Evolutionary conservation across 2,888 invertebrate genomes (phyloP).

Genomic region (Limnephilus rhombicus): DNA sequence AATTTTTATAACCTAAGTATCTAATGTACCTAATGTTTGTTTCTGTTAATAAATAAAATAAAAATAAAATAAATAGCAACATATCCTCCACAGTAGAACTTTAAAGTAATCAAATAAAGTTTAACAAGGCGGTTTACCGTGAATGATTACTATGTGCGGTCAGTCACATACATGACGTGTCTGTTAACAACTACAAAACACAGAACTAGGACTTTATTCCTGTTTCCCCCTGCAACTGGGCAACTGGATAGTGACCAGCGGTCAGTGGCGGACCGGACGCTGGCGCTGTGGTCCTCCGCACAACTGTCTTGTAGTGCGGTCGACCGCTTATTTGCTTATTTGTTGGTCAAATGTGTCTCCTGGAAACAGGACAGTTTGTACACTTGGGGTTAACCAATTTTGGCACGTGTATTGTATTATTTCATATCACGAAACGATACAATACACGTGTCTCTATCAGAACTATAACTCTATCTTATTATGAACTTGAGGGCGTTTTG

Average conservation of each 20-base stretch:
- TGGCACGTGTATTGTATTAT: background rate
- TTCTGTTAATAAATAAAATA: no score
- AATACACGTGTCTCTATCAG: no score
- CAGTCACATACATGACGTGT: background rate
- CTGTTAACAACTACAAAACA: background rate
- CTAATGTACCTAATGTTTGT: no score
- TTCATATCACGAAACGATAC: background rate
- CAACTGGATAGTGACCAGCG: background rate
- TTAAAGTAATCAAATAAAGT: constrained; percentile 26
- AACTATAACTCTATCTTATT: background rate
- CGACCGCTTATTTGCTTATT: background rate
- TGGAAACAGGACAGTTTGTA: background rate
- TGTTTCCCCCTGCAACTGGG: background rate
- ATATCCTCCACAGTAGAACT: background rate
- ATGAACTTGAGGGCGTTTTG: background rate
- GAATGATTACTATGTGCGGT: constrained; percentile 39
- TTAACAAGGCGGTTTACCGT: constrained; percentile 51
- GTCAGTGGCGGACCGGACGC: background rate
- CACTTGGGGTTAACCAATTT: background rate
- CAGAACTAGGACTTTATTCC: background rate
- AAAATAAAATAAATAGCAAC: background rate
- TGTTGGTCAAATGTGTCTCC: background rate
- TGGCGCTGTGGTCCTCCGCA: background rate
- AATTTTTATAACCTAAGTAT: no score
- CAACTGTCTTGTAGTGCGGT: background rate